Evolutionary conservation across 2,113 vertebrate species (phyloP), one percentile per base, ranked within the genome.

Genomic region (Crotalus helleri): DNA sequence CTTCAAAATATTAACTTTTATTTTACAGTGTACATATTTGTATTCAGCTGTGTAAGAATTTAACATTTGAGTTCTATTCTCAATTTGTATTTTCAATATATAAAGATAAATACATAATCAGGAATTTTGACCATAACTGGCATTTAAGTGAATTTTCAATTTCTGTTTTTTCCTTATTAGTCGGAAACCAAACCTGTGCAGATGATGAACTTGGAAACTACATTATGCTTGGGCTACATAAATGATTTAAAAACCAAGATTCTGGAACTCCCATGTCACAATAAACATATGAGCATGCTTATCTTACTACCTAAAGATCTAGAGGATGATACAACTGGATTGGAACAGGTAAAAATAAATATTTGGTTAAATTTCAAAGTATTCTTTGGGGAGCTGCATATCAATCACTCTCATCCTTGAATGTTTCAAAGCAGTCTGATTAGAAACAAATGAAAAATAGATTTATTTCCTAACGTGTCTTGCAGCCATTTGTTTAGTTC

Each of bases 251-350:
- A 95, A 54, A 96, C 98, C 93, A 97, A 98, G 96, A 94, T 99
- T 96, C 98, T 99, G 10, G 99, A 99, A 96, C 95, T 99, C 69
- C 99, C 99, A 0, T 99, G 99, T 93, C 96, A 97, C 87, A 98
- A 98, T 69, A 98, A 98, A 57, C 98, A 99, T 46, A 98, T 99
- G 74, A 99, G 99, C 95, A 99, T 99, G 99, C 96, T 99, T 88
- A 98, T 99, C 96, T 96, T 99, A 92, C 97, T 99, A 0, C 99
- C 99, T 58, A 97, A 93, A 91, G 96, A 97, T 0, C 97, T 98
- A 1, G 98, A 98, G 64, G 98, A 99, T 1, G 94, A 97, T 46
- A 97, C 97, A 9, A 98, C 98, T 0, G 99, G 99, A 87, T 97
- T 99, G 96, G 97, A 98, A 95, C 97, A 98, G 99, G 99, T 99